Evolutionary conservation across 2,797 vertebrate genomes (phyloP).

Genomic region (Mionectes olivaceus): DNA sequence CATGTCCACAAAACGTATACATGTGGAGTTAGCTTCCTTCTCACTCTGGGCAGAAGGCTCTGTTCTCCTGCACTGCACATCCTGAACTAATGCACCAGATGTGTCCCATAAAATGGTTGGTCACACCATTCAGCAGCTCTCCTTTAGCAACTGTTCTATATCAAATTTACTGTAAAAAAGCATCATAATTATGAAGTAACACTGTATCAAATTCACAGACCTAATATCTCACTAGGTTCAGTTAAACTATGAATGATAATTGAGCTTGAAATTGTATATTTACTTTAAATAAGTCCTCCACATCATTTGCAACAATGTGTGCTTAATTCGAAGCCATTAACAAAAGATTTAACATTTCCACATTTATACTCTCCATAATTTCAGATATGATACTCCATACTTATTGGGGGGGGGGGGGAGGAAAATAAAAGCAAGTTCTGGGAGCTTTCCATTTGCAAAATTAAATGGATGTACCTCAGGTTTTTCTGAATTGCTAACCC

Average conservation of each 20-base stretch:
- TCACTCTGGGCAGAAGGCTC: conserved; percentile 69
- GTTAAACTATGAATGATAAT: conserved; percentile 76
- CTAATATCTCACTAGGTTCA: conserved; percentile 61
- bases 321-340: conserved; percentile 70
- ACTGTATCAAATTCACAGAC: conserved; percentile 77
- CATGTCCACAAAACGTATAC: conserved; percentile 60
- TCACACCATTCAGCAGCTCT: conserved; percentile 78
- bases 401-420: not conserved
- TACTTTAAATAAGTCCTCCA: conserved; percentile 78
- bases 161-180: conserved; percentile 81
- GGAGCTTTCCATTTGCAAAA: conserved; percentile 5
- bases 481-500: not conserved
- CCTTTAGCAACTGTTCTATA: conserved; percentile 83
- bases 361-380: conserved; percentile 73
- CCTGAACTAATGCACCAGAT: conserved; percentile 84
- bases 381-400: conserved; percentile 39
- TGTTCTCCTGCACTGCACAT: conserved; percentile 75
- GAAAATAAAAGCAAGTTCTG: not conserved
- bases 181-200: conserved; percentile 79
- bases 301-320: conserved; percentile 73
- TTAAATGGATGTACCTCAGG: not conserved
- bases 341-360: conserved; percentile 76
- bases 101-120: conserved; percentile 81
- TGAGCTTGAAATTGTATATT: conserved; percentile 81
- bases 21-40: conserved; percentile 74